Percentiles rank a stretch among this genome's conserved stretches.
These are phyloP conservation scores for Rana temporaria DNA, from an alignment of 2,113 vertebrate species.

Conservation along the genomic window DNA sequence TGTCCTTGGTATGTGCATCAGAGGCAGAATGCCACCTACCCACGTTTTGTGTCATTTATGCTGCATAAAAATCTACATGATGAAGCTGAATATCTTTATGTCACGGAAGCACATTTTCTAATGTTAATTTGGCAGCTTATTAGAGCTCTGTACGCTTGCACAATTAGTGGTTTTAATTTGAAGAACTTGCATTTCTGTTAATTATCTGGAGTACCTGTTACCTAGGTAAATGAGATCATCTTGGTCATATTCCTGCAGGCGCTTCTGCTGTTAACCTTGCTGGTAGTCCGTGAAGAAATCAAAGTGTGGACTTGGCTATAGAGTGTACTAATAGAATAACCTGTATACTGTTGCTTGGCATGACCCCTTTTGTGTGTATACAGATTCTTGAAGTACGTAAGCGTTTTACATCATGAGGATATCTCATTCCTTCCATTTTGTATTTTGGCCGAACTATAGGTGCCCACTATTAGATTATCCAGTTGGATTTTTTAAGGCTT, in stretches of 20 bases:
- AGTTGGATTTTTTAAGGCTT: no score
- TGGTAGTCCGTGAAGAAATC: not conserved
- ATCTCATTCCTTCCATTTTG: no score
- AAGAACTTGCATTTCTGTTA: not conserved
- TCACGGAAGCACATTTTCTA: constrained; percentile 59
- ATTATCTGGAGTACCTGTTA: not conserved
- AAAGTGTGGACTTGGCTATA: not conserved
- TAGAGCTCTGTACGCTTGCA: not conserved
- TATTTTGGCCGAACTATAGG: no score
- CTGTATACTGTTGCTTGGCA: no score
- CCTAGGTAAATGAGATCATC: no score
- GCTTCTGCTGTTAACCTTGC: not conserved
- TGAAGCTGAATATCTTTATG: not conserved
- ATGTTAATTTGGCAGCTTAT: constrained; percentile 1
- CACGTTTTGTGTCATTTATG: no score
- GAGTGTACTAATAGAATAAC: not conserved
- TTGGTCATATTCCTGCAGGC: constrained; percentile 1
- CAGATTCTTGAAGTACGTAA: no score
- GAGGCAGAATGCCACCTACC: no score
- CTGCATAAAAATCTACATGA: not conserved
- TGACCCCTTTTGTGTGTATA: no score
- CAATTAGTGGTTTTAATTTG: not conserved
- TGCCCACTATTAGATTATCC: no score
- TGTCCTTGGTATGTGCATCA: no score
- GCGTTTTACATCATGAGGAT: no score